Percentiles rank a stretch among this genome's conserved stretches.
Evolutionary conservation across 2,888 invertebrate species (phyloP).

Genomic region (Drosophila kokeensis): DNA sequence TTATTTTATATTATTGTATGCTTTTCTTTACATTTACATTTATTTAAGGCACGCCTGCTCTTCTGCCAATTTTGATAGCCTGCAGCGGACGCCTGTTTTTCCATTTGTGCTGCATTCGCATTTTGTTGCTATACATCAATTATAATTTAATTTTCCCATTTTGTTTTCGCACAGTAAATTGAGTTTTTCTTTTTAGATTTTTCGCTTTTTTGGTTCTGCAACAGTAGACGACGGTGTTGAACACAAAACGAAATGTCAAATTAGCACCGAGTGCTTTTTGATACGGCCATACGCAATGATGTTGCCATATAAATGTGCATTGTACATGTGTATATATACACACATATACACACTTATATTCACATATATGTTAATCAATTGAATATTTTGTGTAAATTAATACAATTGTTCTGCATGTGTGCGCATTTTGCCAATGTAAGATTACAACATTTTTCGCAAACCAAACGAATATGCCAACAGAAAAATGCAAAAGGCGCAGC

Average conservation of each 20-base stretch:
- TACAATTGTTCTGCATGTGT: conserved; percentile 13
- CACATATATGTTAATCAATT: conserved; percentile 32
- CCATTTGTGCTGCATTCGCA: neutral
- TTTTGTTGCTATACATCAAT: neutral
- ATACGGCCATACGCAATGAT: conserved; percentile 68
- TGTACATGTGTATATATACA: conserved; percentile 23
- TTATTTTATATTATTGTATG: conserved; percentile 26
- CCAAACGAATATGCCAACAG: conserved; percentile 39
- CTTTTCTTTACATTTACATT: conserved; percentile 12
- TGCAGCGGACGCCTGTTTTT: conserved; percentile 6
- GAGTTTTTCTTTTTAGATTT: conserved; percentile 38
- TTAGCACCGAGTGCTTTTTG: conserved; percentile 58
- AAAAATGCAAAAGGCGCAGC: conserved; percentile 59
- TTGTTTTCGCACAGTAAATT: conserved; percentile 35
- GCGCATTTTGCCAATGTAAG: conserved; percentile 19
- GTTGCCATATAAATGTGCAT: conserved; percentile 67
- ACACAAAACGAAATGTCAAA: conserved; percentile 72
- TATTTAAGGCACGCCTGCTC: conserved; percentile 1
- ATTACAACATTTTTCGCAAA: conserved; percentile 31
- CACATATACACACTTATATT: neutral
- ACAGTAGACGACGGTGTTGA: conserved; percentile 50
- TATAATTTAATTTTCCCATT: conserved; percentile 15
- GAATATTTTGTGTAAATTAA: conserved; percentile 7
- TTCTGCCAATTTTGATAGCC: conserved; percentile 4
- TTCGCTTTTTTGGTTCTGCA: conserved; percentile 42